Evolutionary conservation across 2,888 invertebrate genomes (phyloP).

Genomic region (Tetragonula carbonaria): DNA sequence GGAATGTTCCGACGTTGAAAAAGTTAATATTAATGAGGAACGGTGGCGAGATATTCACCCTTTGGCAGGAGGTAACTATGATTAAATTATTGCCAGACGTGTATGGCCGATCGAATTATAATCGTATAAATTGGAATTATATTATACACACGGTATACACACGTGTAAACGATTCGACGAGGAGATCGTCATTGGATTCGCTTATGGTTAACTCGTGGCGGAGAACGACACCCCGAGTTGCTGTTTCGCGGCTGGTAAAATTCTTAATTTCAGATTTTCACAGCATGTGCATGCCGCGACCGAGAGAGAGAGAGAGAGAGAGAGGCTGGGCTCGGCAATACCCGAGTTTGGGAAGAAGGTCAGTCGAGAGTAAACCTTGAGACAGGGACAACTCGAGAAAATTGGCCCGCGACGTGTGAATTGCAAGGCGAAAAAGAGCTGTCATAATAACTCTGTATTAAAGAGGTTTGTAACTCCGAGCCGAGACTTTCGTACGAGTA

Average conservation of each 20-base stretch:
- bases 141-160: background rate
- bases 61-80: background rate
- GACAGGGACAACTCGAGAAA: constrained; percentile 25
- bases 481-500: background rate
- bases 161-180: background rate
- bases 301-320: background rate
- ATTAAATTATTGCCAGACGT: background rate
- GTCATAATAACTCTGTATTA: constrained; percentile 24
- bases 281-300: background rate
- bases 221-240: background rate
- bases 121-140: background rate
- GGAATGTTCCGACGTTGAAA: background rate
- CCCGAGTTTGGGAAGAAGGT: constrained; percentile 27
- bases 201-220: background rate
- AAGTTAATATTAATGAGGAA: background rate
- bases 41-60: background rate
- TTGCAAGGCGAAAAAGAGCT: constrained; percentile 4
- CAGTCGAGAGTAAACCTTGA: constrained; percentile 31
- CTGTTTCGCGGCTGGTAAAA: background rate
- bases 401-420: constrained; percentile 29
- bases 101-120: background rate
- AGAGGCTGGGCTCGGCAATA: background rate
- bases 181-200: too few species aligned
- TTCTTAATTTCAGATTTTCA: constrained; percentile 7
- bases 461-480: background rate